phyloP scores from a whole-genome alignment of 2,888 invertebrate genomes.

The Amorpha juglandis region DNA sequence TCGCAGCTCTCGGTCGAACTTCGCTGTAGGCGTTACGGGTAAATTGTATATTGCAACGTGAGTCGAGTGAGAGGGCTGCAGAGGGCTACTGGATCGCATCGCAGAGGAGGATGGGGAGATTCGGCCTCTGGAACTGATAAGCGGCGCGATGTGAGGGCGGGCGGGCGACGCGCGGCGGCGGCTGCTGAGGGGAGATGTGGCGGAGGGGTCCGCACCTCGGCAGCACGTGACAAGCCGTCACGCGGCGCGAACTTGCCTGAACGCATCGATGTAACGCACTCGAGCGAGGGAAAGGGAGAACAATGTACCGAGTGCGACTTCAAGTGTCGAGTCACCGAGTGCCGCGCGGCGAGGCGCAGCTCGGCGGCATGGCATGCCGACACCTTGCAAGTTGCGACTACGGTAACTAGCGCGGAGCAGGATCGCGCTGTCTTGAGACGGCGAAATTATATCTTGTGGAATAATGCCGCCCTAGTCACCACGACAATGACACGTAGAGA shows the following conservation, averaged over 20 bases:
- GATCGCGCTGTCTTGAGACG: not conserved
- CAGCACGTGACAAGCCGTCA: conserved; percentile 65
- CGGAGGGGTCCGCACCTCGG: conserved; percentile 37
- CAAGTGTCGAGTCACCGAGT: conserved; percentile 24
- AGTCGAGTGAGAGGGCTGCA: conserved; percentile 43
- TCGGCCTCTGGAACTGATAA: conserved; percentile 53
- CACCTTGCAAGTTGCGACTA: conserved; percentile 1
- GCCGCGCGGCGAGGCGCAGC: conserved; percentile 20
- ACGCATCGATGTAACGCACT: conserved; percentile 51
- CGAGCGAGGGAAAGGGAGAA: conserved; percentile 37
- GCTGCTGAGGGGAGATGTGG: conserved; percentile 27
- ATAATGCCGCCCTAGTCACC: not conserved
- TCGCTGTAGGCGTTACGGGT: conserved; percentile 42
- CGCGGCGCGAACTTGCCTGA: conserved; percentile 53
- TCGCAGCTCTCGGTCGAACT: conserved; percentile 30
- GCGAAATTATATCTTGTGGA: conserved; percentile 7
- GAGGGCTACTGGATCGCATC: conserved; percentile 40
- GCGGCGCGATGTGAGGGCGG: conserved; percentile 35
- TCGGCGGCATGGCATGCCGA: not conserved
- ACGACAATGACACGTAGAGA: not conserved
- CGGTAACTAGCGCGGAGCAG: not conserved
- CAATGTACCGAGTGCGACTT: conserved; percentile 20
- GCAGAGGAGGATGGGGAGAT: conserved; percentile 44
- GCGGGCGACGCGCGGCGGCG: conserved; percentile 40
- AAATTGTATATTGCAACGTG: conserved; percentile 38